Percentiles rank a stretch among this genome's conserved stretches.
These are phyloP conservation scores for Alca torda DNA, from an alignment of 2,797 vertebrate species.

Conservation along the genomic window DNA sequence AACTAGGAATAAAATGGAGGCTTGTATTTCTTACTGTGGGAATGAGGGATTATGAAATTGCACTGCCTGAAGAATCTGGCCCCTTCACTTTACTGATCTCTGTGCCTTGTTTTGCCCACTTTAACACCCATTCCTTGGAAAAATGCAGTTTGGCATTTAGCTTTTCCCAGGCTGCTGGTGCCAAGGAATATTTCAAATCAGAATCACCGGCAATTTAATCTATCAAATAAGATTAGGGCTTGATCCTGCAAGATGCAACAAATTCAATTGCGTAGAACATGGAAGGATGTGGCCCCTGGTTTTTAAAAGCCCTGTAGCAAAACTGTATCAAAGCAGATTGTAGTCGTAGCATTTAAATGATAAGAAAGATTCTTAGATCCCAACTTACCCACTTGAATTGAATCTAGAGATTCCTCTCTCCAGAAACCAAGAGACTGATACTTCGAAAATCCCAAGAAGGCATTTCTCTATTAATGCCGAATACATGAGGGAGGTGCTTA, in stretches of 20 bases:
- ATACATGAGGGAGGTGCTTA: constrained; percentile 16
- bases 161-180: background rate
- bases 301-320: background rate
- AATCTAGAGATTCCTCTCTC: background rate
- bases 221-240: background rate
- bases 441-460: background rate
- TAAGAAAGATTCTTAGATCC: background rate
- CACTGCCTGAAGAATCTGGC: background rate
- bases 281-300: background rate
- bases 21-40: background rate
- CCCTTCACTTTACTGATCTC: background rate
- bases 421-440: background rate
- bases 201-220: background rate
- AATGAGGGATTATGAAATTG: background rate
- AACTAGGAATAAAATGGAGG: background rate
- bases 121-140: background rate
- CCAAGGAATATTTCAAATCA: background rate
- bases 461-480: background rate
- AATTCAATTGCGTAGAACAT: background rate
- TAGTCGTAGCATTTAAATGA: background rate
- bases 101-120: background rate
- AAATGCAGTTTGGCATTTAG: background rate
- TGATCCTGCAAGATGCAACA: background rate
- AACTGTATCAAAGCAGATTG: background rate
- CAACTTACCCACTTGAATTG: background rate